A percentile compares a stretch with the other conserved stretches of the same genome.
Evolutionary conservation across 2,888 invertebrate species (phyloP).

Genomic region (Thera obeliscata): DNA sequence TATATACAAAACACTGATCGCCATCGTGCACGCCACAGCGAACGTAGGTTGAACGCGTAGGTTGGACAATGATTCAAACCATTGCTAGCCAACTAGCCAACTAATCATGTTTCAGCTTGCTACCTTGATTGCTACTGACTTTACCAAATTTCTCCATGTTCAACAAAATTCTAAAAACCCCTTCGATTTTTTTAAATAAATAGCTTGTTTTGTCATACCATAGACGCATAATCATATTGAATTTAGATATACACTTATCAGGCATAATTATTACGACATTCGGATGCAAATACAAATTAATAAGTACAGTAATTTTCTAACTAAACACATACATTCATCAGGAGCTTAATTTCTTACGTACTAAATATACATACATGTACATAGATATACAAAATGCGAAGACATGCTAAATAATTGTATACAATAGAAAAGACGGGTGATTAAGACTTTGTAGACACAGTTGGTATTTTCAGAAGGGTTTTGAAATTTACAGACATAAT

Average conservation of each 20-base stretch:
- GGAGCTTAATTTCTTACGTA: slow-evolving; percentile 6
- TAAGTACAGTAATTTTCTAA: slow-evolving; percentile 7
- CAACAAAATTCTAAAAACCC: no score
- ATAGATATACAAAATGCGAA: neutral
- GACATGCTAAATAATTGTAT: slow-evolving; percentile 7
- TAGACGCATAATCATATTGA: slow-evolving; percentile 28
- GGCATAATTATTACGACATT: slow-evolving; percentile 32
- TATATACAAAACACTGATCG: no score
- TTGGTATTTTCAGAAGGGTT: slow-evolving; percentile 2
- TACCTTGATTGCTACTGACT: no score
- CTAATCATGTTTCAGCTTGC: no score
- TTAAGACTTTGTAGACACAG: slow-evolving; percentile 5
- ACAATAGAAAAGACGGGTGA: slow-evolving; percentile 1
- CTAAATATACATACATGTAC: neutral
- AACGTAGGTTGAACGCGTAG: no score
- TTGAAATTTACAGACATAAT: slow-evolving; percentile 4
- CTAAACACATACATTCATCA: slow-evolving; percentile 23
- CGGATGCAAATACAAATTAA: slow-evolving; percentile 32
- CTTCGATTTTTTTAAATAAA: no score
- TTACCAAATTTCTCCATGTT: no score
- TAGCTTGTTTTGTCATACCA: neutral
- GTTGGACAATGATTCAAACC: no score
- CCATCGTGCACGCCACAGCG: no score
- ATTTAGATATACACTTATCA: slow-evolving; percentile 27
- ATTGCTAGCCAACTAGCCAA: no score